Evolutionary conservation across 2,113 vertebrate genomes (phyloP).

Genomic region (Oncorhynchus keta): DNA sequence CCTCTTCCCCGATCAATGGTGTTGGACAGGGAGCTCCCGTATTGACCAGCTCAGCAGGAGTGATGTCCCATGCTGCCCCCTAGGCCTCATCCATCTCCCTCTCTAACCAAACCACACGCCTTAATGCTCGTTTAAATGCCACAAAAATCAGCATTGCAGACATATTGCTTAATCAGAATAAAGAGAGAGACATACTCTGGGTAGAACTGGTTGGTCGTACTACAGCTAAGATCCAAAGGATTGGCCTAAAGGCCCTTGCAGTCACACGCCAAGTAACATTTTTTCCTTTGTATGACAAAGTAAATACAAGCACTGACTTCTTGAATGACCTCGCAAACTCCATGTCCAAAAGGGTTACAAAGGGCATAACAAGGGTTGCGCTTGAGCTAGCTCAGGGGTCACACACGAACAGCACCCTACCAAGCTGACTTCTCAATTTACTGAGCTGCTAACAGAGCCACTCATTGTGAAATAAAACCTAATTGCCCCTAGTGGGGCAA

Average conservation of each 20-base stretch:
- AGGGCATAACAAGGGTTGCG: background rate
- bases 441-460: conserved; percentile 21
- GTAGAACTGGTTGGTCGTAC: background rate
- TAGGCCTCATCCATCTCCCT: too few species aligned
- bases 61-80: too few species aligned
- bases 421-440: conserved; percentile 35
- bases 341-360: too few species aligned
- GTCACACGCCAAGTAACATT: too few species aligned
- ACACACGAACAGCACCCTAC: background rate
- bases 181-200: background rate
- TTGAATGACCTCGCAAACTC: too few species aligned
- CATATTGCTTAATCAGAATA: background rate
- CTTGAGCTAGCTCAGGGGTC: background rate
- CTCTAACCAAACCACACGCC: conserved; percentile 14
- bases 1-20: conserved; percentile 31
- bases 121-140: conserved; percentile 41
- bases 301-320: too few species aligned
- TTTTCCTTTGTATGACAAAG: too few species aligned
- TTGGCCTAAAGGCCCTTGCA: too few species aligned
- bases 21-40: too few species aligned
- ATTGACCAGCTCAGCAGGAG: too few species aligned
- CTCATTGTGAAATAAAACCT: conserved; percentile 26
- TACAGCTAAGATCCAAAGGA: background rate
- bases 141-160: conserved; percentile 35
- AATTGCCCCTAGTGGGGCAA: conserved; percentile 29